Evolutionary conservation across 2,888 invertebrate genomes (phyloP).

Genomic region (Drosophila peninsularis): DNA sequence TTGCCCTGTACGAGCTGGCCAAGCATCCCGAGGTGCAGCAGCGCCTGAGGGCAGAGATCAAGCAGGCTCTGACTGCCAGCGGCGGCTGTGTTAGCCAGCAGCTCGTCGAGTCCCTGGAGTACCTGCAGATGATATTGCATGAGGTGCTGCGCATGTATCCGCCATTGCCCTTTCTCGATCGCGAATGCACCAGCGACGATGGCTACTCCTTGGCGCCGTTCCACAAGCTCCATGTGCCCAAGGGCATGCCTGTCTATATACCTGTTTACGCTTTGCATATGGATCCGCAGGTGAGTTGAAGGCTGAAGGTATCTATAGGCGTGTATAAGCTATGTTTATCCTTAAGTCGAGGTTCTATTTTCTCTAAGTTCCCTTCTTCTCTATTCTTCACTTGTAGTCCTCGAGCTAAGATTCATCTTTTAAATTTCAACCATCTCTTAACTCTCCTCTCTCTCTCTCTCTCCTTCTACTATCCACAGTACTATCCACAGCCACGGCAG

Average conservation of each 20-base stretch:
- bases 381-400: too few relatives aligned
- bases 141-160: constrained; percentile 84
- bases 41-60: constrained; percentile 84
- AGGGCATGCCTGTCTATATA: constrained; percentile 82
- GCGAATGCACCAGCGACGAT: constrained; percentile 75
- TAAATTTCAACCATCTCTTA: not conserved
- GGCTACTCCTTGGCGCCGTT: constrained; percentile 77
- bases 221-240: constrained; percentile 72
- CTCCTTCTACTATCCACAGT: constrained; percentile 74
- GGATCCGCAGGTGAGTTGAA: constrained; percentile 78
- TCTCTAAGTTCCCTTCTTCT: too few relatives aligned
- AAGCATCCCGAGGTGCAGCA: constrained; percentile 84
- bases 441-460: not conserved
- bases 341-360: too few relatives aligned
- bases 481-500: constrained; percentile 80
- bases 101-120: constrained; percentile 84
- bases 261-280: constrained; percentile 82
- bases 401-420: too few relatives aligned
- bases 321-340: too few relatives aligned
- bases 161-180: constrained; percentile 83
- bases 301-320: too few relatives aligned
- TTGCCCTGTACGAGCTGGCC: constrained; percentile 85
- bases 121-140: constrained; percentile 84
- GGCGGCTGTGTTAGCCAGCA: constrained; percentile 83
- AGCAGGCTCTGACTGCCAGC: constrained; percentile 76